phyloP scores from a whole-genome alignment of 2,797 vertebrate genomes.

The Austrolebias charrua region DNA sequence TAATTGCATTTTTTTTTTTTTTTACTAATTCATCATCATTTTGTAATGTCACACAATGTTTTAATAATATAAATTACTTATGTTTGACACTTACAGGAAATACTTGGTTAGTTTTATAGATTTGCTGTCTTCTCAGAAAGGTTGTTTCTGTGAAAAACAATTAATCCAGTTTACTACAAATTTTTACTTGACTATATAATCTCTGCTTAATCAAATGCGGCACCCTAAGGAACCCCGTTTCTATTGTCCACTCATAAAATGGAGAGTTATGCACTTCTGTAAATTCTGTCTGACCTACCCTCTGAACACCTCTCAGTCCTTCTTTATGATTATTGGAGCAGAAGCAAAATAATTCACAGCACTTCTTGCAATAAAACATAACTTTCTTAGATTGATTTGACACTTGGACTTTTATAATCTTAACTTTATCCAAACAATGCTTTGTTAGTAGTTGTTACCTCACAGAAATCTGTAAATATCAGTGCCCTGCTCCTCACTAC shows the following conservation, averaged over 20 bases:
- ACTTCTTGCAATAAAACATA: too few relatives aligned
- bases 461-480: too few relatives aligned
- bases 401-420: too few relatives aligned
- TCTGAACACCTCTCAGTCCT: slow-evolving; percentile 11
- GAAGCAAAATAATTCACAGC: too few relatives aligned
- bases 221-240: neutral
- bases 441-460: too few relatives aligned
- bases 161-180: slow-evolving; percentile 11
- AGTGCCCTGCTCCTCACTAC: too few relatives aligned
- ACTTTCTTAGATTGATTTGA: too few relatives aligned
- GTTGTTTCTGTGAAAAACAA: slow-evolving; percentile 2
- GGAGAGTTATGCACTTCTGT: neutral
- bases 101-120: neutral
- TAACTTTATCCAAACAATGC: too few relatives aligned
- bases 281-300: slow-evolving; percentile 11
- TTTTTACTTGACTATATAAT: neutral
- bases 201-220: slow-evolving; percentile 4
- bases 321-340: slow-evolving; percentile 4
- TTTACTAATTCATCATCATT: neutral
- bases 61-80: neutral
- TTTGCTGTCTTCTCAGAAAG: neutral
- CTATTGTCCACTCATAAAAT: slow-evolving; percentile 1
- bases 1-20: neutral
- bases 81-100: neutral
- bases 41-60: neutral